Evolutionary conservation across 1,140 invertebrate species (phyloP), one percentile per base, ranked within the genome.

Genomic region (Papilio xuthus): DNA sequence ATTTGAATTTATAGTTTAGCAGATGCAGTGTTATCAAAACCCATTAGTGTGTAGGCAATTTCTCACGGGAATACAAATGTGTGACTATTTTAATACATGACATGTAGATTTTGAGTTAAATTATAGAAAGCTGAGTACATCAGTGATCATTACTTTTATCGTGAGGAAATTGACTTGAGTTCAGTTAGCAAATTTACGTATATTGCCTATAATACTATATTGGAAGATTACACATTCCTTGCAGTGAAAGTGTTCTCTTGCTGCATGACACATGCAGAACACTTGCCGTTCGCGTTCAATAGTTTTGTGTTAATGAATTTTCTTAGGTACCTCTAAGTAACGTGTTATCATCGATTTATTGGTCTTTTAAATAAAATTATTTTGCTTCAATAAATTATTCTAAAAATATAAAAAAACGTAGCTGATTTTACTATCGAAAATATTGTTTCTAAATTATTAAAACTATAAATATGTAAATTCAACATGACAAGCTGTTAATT

Each of bases 221-320:
- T 73, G 42, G 37, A 73, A 73, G 60, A 73, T 73, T 73, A 47
- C 42, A 47, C 71, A 73, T 76, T 76, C 74, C 74, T 76, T 76
- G 18, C 9, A 76, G 74, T 60, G 74, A 76, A 76, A 76, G 74
- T 76, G 56, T 42, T 20, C 3, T 44, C 12, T 44, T 44, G 41
- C 42, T 63, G 42, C 53, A 76, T 63, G 53, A 76, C 74, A 76
- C 50, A 76, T 63, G 56, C 32, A 76, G 74, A 63, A 42, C 74
- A 76, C 28, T 28, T 37, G 50, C 23, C 23, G 15, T 37, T 26
- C 15, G 28, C 56, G 20, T 41, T 76, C 37, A 72, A 72, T 71
- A 71, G 26, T n/a, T 41, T 18, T 20, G n/a, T 72, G 41, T 42
- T 15, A 63, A 63, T 63, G 32, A 76, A 60, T 76, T 18, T 63